Base-by-base conservation (phyloP, 2,888 invertebrate species). In the Drosophila macrospina region DNA sequence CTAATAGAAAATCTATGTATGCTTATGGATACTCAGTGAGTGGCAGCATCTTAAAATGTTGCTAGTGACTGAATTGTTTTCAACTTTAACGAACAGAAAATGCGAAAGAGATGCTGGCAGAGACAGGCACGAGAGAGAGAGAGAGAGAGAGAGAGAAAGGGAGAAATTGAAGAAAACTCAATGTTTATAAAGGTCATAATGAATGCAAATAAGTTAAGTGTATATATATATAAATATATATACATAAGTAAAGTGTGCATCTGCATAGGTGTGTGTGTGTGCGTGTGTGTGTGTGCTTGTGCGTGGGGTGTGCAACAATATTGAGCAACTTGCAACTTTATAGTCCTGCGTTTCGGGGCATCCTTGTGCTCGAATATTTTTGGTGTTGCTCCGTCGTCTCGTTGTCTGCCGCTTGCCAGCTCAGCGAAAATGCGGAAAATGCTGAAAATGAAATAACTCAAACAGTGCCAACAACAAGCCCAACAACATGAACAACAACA, bases 371-470 rank as follows among this genome's bases (percentile, higher is more conserved):
- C 20, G 48, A 34, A 34, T 48, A 34, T 34, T 30, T 45, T 48
- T 39, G 37, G 11, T 50, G 42, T 51, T 54, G 34, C 42, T 34
- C 34, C 15, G 20, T 7, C 41, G 50, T 20, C 20, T 20, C 16
- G 48, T 20, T 37, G 55, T 51, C 50, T 75, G 55, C 51, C 37
- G 24, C 52, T 24, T 48, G 64, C 65, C 60, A 47, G 52, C 65
- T 60, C 63, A 59, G 80, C 66, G 47, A 69, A 69, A 74, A 74
- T 72, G 48, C 45, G 39, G 45, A 55, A 59, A 57, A 65, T 59
- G 70, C 39, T 54, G 48, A 57, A 61, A 60, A 66, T 60, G 70
- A 68, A 88, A 82, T 83, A 78, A 69, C 82, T 78, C 69, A 74
- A 85, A 73, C 65, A 60, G 55, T 68, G 70, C 61, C 69, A 68